These are phyloP conservation scores for Trichogramma dendrolimi DNA, from an alignment of 2,888 invertebrate genomes.

Conservation along the genomic window DNA sequence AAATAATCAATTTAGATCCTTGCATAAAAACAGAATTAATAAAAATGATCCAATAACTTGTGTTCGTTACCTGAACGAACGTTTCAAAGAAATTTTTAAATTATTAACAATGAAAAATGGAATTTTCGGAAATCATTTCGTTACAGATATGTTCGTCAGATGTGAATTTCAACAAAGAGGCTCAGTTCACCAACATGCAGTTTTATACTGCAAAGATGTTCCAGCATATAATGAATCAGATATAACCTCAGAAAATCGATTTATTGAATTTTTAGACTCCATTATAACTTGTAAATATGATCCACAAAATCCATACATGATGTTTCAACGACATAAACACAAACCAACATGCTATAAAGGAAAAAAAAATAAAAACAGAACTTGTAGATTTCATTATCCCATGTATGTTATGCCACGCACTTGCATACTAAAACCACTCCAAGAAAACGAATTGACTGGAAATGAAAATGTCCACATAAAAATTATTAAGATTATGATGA, in stretches of 20 bases:
- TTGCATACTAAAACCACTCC: slow-evolving; percentile 10
- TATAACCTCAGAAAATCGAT: not conserved
- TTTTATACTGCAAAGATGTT: not conserved
- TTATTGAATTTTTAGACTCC: slow-evolving; percentile 17
- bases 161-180: slow-evolving; percentile 29
- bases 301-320: slow-evolving; percentile 9
- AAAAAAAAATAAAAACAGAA: slow-evolving; percentile 7
- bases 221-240: not conserved
- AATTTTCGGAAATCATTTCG: slow-evolving; percentile 6
- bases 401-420: slow-evolving; percentile 14
- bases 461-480: not conserved
- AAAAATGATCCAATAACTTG: slow-evolving; percentile 7
- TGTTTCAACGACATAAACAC: slow-evolving; percentile 15
- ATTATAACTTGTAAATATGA: slow-evolving; percentile 15
- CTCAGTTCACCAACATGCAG: slow-evolving; percentile 21
- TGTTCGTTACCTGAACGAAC: not conserved
- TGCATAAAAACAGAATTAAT: slow-evolving; percentile 15
- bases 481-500: not conserved
- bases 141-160: slow-evolving; percentile 21
- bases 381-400: slow-evolving; percentile 17
- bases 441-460: not conserved
- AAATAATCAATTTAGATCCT: slow-evolving; percentile 22
- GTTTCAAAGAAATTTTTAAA: slow-evolving; percentile 1
- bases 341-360: slow-evolving; percentile 17
- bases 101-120: slow-evolving; percentile 8